These are phyloP conservation scores for Chiroxiphia lanceolata DNA, from an alignment of 2,797 vertebrate species.

Conservation along the genomic window DNA sequence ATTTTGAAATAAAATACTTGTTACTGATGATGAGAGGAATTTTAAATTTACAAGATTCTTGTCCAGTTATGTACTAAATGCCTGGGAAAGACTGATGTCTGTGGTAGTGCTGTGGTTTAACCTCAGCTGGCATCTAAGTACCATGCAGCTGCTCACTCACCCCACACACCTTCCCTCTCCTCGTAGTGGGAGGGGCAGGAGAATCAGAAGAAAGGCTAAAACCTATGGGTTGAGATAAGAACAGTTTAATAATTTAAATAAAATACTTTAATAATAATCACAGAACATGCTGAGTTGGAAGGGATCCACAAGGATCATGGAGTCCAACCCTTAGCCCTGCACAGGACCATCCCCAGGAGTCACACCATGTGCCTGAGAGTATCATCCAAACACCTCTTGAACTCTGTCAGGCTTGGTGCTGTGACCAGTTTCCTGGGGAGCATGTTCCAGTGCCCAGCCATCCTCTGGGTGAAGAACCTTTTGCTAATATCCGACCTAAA, in stretches of 20 bases:
- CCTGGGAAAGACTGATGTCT: not conserved
- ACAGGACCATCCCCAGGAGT: not conserved
- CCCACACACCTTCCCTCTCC: not conserved
- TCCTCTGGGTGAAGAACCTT: not conserved
- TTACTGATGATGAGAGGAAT: not conserved
- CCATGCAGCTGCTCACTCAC: not conserved
- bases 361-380: not conserved
- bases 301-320: not conserved
- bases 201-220: not conserved
- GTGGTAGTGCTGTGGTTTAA: not conserved
- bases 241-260: not conserved
- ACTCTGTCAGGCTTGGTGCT: not conserved
- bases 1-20: not conserved
- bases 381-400: not conserved
- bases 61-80: not conserved
- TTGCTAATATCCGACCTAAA: not conserved
- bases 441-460: not conserved
- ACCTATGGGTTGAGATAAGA: not conserved
- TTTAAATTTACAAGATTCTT: not conserved
- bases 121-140: not conserved
- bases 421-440: not conserved
- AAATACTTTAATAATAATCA: not conserved
- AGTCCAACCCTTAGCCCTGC: not conserved
- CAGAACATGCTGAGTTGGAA: not conserved
- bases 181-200: not conserved